Evolutionary conservation across 2,888 invertebrate species (phyloP), one percentile per base, ranked within the genome.

Genomic region (Mesopsocus fuscifrons): DNA sequence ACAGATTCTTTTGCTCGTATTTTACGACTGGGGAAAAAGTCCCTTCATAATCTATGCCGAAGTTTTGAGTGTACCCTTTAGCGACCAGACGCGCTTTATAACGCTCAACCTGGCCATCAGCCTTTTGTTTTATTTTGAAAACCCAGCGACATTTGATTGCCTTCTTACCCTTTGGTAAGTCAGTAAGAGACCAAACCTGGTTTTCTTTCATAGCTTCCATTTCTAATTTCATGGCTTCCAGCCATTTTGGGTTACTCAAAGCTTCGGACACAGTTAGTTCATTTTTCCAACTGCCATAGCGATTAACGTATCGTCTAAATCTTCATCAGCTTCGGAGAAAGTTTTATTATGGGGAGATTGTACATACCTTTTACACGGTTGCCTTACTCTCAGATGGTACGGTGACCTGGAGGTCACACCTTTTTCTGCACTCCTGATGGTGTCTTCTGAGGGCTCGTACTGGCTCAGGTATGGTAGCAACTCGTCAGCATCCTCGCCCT

Each of bases 11-110:
- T 44, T 50, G 44, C 2, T 46, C 52, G 35, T 49, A 47, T 23
- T 49, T 34, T 15, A 52, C 48, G 1, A 54, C 52, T 3, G 54
- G 53, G 5, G 52, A 47, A 49, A 51, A 55, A 2, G 51, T 52
- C 41, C 53, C 52, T 5, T 50, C 41, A 43, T 52, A 55, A 40
- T 55, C 53, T n/a, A 54, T 44, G 4, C 50, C 54, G 15, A 46
- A 34, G 32, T 41, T 45, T 41, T 55, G 54, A 6, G 45, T 32
- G 45, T 46, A 54, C 3, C 53, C 53, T 45, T 52, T 53, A 2
- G 51, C 50, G 1, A 53, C 53, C 5, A 52, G 40, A 13, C 52
- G 38, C 21, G 53, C 51, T 42, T 52, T 52, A 41, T 48, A 46
- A 18, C 42, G 34, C 33, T 48, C 48, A 32, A 49, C 33, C 17